Conservation (phyloP, 2,888 invertebrate species). For the Busseola fusca region DNA sequence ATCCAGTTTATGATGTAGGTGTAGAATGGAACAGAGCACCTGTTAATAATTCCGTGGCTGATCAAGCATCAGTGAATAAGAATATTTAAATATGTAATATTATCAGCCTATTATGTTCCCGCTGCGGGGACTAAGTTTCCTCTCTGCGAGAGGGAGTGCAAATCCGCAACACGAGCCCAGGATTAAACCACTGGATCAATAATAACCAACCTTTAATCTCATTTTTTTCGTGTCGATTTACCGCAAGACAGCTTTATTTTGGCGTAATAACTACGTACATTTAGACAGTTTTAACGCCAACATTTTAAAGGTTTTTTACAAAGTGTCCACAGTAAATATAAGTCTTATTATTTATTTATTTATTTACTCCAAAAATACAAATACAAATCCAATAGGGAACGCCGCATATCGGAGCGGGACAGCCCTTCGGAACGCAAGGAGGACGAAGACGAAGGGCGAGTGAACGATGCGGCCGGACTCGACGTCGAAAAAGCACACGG, state of each 20-base stretch:
- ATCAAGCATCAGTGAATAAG: background rate
- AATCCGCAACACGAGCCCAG: background rate
- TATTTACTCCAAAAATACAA: too few relatives aligned
- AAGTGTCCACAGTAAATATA: background rate
- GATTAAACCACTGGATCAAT: background rate
- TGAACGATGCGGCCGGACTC: constrained; percentile 70
- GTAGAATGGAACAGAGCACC: background rate
- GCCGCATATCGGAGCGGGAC: constrained; percentile 84
- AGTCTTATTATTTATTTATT: too few relatives aligned
- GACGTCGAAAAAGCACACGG: constrained; percentile 81
- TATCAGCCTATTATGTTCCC: background rate
- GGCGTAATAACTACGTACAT: background rate
- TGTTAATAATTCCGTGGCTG: background rate
- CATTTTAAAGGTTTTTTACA: background rate
- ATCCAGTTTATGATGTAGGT: background rate
- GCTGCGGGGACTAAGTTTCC: background rate
- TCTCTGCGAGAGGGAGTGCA: background rate
- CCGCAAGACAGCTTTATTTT: background rate
- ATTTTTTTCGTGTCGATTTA: background rate
- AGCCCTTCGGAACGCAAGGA: constrained; percentile 84
- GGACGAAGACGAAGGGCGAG: constrained; percentile 88
- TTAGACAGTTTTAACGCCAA: background rate
- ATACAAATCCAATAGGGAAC: constrained; percentile 72
- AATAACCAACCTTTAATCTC: background rate
- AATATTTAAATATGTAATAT: background rate